Percentiles rank a stretch among this genome's conserved stretches.
Conservation (phyloP, 2,113 vertebrate genomes). For the Mobula birostris region DNA sequence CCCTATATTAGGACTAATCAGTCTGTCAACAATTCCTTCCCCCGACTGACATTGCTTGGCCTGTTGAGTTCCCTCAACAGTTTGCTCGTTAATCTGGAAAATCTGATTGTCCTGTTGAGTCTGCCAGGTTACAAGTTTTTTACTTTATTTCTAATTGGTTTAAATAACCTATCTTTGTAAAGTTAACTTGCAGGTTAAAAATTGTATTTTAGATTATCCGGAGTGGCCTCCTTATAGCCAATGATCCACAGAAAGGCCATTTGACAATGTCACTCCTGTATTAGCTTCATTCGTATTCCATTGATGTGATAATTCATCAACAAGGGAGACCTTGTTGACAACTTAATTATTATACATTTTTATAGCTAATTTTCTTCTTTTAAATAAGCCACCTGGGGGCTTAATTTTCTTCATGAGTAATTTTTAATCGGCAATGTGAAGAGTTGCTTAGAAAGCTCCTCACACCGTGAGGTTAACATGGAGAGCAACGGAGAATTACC, state of each 20-base stretch:
- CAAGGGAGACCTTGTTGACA: not conserved
- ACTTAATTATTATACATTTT: not conserved
- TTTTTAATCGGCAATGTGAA: not conserved
- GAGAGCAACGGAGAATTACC: not conserved
- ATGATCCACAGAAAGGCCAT: not conserved
- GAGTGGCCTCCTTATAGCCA: too few relatives aligned
- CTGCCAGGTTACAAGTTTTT: too few relatives aligned
- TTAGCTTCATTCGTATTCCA: not conserved
- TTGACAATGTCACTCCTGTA: not conserved
- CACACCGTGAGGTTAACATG: too few relatives aligned
- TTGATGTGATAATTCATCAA: not conserved
- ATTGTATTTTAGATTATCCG: not conserved
- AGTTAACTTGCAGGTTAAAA: not conserved
- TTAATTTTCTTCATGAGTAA: not conserved
- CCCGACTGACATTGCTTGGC: too few relatives aligned
- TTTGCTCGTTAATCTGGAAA: too few relatives aligned
- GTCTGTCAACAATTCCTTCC: too few relatives aligned
- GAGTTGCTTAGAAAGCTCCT: not conserved
- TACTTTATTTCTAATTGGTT: too few relatives aligned
- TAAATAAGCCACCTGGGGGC: not conserved
- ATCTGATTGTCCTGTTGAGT: too few relatives aligned
- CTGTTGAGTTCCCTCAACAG: too few relatives aligned
- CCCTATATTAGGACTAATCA: too few relatives aligned
- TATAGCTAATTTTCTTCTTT: not conserved
- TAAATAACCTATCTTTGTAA: not conserved